phyloP scores from a whole-genome alignment of 2,888 invertebrate genomes.

The Sesia bembeciformis region DNA sequence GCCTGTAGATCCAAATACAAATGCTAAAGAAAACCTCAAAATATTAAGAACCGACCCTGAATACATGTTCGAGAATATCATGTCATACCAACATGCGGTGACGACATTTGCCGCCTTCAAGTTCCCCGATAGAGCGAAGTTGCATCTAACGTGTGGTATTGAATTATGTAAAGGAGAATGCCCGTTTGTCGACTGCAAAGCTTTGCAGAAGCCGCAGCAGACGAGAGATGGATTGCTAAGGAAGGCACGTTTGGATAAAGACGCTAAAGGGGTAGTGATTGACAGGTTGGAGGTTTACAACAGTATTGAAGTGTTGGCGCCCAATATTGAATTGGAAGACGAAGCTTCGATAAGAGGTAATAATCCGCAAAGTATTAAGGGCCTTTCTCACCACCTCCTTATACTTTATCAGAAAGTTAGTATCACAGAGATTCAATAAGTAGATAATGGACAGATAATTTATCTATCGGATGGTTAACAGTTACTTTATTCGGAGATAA shows the following conservation, averaged over 20 bases:
- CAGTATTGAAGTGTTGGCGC: conserved; percentile 85
- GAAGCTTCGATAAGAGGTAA: conserved; percentile 68
- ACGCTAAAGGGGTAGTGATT: conserved; percentile 73
- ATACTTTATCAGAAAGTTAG: no score
- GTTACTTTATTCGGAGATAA: no score
- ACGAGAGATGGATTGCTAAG: conserved; percentile 60
- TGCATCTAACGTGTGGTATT: conserved; percentile 85
- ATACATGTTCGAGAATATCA: conserved; percentile 55
- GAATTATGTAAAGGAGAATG: conserved; percentile 84
- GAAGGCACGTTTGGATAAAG: conserved; percentile 63
- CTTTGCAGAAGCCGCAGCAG: conserved; percentile 55
- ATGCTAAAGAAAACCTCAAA: conserved; percentile 43
- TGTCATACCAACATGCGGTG: conserved; percentile 67
- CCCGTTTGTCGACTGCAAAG: conserved; percentile 73
- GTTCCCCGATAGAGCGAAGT: conserved; percentile 84
- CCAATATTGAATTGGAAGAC: conserved; percentile 83
- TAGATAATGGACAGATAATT: no score
- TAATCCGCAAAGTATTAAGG: no score
- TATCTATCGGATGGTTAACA: no score
- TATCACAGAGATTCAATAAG: no score
- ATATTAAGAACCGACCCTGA: conserved; percentile 47
- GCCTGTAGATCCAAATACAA: conserved; percentile 40
- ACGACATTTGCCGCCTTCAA: conserved; percentile 87
- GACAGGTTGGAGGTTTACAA: conserved; percentile 84
- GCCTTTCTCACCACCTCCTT: no score